Conservation (phyloP, 2,797 vertebrate genomes). For the Enteromius treurensis region DNA sequence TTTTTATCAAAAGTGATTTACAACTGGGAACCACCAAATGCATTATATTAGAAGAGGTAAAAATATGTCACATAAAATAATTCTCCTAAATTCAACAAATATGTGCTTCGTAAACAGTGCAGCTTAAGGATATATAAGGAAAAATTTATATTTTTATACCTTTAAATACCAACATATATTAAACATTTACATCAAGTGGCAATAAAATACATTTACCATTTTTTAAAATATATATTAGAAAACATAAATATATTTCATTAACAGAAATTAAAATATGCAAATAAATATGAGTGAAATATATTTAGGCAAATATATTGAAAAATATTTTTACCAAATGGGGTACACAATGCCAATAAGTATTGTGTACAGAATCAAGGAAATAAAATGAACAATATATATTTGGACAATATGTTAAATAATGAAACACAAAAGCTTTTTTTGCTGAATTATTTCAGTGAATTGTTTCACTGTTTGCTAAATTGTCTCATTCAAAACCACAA, state of each 20-base stretch:
- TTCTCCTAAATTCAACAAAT: not conserved
- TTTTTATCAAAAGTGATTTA: not conserved
- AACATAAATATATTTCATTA: not conserved
- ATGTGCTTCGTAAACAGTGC: not conserved
- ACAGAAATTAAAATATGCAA: too few species aligned
- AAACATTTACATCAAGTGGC: not conserved
- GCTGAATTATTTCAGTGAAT: not conserved
- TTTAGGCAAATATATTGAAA: not conserved
- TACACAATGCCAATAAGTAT: not conserved
- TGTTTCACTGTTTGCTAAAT: not conserved
- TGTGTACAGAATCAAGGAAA: not conserved
- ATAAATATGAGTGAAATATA: not conserved
- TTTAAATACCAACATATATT: not conserved
- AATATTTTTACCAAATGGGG: not conserved
- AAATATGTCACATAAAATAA: not conserved
- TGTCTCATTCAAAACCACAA: not conserved
- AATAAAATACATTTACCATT: not conserved
- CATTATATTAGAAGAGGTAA: not conserved
- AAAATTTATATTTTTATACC: not conserved
- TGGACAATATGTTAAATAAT: not conserved
- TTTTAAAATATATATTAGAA: not conserved
- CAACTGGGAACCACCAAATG: not conserved
- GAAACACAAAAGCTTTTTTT: not conserved
- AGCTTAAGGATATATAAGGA: not conserved
- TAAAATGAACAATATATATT: not conserved